Conservation (phyloP, 2,797 vertebrate species). For the Sarcoramphus papa region DNA sequence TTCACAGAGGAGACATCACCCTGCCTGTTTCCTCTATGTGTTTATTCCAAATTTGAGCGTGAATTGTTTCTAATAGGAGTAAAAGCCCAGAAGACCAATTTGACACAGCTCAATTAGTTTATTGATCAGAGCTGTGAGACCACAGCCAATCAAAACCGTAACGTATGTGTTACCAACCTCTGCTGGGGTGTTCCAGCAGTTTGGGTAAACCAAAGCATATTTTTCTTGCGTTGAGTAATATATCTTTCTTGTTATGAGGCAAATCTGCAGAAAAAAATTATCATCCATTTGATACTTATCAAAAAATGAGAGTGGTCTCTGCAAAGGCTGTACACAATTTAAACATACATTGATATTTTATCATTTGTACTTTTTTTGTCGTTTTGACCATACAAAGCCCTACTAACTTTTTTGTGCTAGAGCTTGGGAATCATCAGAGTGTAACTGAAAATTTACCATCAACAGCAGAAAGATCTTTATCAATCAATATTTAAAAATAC, state of each 20-base stretch:
- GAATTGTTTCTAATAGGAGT: slow-evolving; percentile 5
- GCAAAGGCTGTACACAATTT: background rate
- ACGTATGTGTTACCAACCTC: background rate
- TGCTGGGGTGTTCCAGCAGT: background rate
- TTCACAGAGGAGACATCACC: background rate
- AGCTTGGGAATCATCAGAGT: background rate
- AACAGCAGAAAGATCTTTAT: background rate
- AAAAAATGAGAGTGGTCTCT: background rate
- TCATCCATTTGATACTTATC: background rate
- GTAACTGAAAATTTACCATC: background rate
- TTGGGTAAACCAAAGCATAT: background rate
- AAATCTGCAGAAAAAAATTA: background rate
- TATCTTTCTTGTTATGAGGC: background rate
- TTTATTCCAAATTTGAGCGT: background rate
- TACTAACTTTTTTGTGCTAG: background rate
- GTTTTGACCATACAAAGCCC: background rate
- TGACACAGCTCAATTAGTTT: slow-evolving; percentile 37
- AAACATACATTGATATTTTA: background rate
- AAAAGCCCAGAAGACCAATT: slow-evolving; percentile 34
- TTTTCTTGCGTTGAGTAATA: background rate
- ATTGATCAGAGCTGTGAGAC: slow-evolving; percentile 41
- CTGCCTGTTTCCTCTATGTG: background rate
- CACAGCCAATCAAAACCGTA: background rate
- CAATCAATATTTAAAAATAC: background rate
- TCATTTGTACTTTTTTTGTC: background rate